Percentiles rank a stretch among this genome's conserved stretches.
Conservation (phyloP, 2,888 invertebrate species). For the Plutella xylostella region DNA sequence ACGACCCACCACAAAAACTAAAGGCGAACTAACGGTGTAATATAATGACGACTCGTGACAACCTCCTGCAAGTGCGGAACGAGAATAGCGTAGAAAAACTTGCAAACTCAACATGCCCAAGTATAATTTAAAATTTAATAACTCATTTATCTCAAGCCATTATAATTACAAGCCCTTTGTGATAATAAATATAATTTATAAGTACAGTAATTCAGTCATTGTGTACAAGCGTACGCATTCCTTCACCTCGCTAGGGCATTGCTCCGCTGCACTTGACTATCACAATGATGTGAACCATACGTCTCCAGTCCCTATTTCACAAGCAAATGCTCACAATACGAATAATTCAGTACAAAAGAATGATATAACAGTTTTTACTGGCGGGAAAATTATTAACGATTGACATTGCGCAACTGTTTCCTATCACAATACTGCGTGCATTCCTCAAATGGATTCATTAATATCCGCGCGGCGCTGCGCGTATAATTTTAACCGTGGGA, state of each 20-base stretch:
- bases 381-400: no score
- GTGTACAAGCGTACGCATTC: slow-evolving; percentile 2
- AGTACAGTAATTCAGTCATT: no score
- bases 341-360: background rate
- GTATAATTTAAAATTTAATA: background rate
- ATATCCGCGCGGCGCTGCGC: no score
- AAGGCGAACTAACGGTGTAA: slow-evolving; percentile 3
- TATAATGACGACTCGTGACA: slow-evolving; percentile 1
- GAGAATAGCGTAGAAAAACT: background rate
- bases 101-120: background rate
- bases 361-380: no score
- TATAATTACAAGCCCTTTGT: background rate
- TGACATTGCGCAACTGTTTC: no score
- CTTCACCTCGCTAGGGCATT: background rate
- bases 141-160: background rate
- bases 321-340: background rate
- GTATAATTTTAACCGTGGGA: no score
- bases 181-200: no score
- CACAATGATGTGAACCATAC: slow-evolving; percentile 5
- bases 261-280: slow-evolving; percentile 4
- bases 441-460: no score
- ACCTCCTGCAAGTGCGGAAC: background rate
- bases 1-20: background rate
- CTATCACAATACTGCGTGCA: no score
- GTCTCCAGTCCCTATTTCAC: background rate